Base-by-base conservation (phyloP, 1,140 invertebrate genomes). In the Chironomus striatipennis region DNA sequence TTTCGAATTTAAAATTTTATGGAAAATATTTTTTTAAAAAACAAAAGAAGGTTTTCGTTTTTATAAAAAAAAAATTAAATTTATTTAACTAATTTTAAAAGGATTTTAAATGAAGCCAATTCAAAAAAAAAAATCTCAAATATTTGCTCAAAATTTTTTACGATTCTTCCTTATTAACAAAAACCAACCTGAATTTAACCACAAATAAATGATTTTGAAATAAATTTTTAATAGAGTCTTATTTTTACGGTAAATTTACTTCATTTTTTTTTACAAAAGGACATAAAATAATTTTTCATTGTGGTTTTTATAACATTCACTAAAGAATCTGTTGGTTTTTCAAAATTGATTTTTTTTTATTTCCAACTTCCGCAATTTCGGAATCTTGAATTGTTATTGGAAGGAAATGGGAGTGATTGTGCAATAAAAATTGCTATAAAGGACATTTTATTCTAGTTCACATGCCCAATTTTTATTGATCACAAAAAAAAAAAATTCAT, bases 391-490 rank as follows among this genome's bases (percentile, higher is more conserved):
- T 70, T 70, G 7, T 8, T 20, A 70, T 70, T 70, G n/a, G n/a
- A 20, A 70, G 65, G 65, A 70, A 70, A 70, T 70, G 65, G 65
- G 65, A 70, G 65, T 70, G 65, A 70, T 18, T 70, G 65, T 70
- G 65, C 65, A 70, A 70, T 70, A 70, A 70, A 70, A 70, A 20
- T 10, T 70, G 17, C 18, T 5, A 21, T 70, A 21, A 70, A 70
- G 47, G 47, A 57, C 47, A 57, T n/a, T 57, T 12, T n/a, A 57
- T 34, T 5, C 5, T 34, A 34, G 24, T 34, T 57, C 12, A 15
- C 43, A 47, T 47, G 8, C 43, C 15, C 15, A 47, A 47, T 47
- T 47, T 47, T 34, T 34, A 34, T 34, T 34, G 24, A 34, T 2
- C 24, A 2, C 24, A 34, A 34, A 2, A 34, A n/a, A n/a, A n/a